Percentiles rank a stretch among this genome's conserved stretches.
These are phyloP conservation scores for Xiphias gladius DNA, from an alignment of 2,113 vertebrate genomes.

Conservation along the genomic window DNA sequence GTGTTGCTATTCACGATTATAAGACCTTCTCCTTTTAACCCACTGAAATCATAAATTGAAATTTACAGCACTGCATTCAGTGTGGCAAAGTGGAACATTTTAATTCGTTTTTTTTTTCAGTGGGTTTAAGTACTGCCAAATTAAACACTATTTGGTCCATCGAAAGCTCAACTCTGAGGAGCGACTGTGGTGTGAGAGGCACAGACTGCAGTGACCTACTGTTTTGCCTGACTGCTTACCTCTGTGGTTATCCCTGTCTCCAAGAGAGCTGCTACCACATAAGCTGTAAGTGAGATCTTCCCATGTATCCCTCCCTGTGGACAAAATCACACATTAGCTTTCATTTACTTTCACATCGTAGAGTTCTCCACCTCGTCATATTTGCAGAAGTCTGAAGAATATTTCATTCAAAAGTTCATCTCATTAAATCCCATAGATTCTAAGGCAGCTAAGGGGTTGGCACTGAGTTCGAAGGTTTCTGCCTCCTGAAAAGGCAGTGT, in stretches of 20 bases:
- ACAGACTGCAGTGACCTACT: neutral
- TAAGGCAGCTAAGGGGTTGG: neutral
- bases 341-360: neutral
- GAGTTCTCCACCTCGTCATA: neutral
- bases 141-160: neutral
- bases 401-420: neutral
- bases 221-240: constrained; percentile 79
- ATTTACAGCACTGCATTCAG: constrained; percentile 11
- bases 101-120: neutral
- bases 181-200: neutral
- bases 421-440: neutral
- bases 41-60: neutral
- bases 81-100: constrained; percentile 3
- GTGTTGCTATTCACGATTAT: neutral
- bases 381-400: neutral
- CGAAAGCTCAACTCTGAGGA: neutral
- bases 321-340: constrained; percentile 29
- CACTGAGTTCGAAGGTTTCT: neutral
- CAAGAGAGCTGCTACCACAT: constrained; percentile 91
- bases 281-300: constrained; percentile 92
- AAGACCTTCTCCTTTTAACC: neutral
- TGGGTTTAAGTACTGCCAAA: neutral
- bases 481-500: neutral
- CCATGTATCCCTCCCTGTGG: constrained; percentile 92
- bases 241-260: constrained; percentile 91